Evolutionary conservation across 2,797 vertebrate species (phyloP), one percentile per base, ranked within the genome.

Genomic region (Manis crassicaudata): DNA sequence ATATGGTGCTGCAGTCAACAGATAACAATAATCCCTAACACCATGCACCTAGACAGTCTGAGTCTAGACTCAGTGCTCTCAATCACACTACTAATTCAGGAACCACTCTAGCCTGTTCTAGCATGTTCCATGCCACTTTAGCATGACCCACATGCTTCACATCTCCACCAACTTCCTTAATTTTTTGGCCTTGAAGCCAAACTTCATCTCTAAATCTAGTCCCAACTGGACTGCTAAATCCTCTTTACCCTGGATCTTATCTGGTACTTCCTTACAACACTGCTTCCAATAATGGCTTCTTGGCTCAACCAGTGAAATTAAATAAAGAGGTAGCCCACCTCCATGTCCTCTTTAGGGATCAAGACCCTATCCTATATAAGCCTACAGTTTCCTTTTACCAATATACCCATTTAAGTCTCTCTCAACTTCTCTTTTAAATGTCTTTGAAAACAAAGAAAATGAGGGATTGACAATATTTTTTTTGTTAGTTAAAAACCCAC

Each of bases 391-490:
- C 35, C 43, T 87, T 93, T 84, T 52, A 60, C 56, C 77, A 79
- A 35, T 3, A 83, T 27, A 81, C 50, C 46, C 16, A 16, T 12
- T 21, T 12, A 92, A 86, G 20, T 68, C 18, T 81, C 73, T 75
- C 40, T 12, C 80, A 90, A 62, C 43, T 90, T 81, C 32, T 52
- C 37, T 86, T 92, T 89, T 43, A 94, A 81, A 75, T 80, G 62
- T 46, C 75, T 81, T 81, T 89, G 52, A 94, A 81, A 77, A 75
- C 17, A 50, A 29, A 82, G 54, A 75, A 60, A 84, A 65, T 88
- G 27, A 92, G 29, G 8, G 65, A 76, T 62, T 93, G 70, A 17
- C 21, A 43, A 54, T 27, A 35, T 9, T 75, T 3, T 90, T 93
- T 93, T 82, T 81, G 60, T 86, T 73, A 35, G 62, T 88, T 96